phyloP scores from a whole-genome alignment of 2,888 invertebrate species.

The Axea sp. region DNA sequence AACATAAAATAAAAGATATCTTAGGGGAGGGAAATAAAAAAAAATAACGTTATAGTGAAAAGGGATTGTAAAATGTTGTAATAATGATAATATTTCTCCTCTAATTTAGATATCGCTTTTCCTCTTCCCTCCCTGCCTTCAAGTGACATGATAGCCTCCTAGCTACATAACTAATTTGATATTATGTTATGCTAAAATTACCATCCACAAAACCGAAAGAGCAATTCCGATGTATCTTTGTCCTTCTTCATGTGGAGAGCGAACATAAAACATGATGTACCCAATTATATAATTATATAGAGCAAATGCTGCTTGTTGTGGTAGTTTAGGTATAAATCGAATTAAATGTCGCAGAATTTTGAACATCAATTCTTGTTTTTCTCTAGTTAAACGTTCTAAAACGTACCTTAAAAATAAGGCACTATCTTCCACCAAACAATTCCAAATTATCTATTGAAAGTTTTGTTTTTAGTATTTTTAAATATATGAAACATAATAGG shows the following conservation, averaged over 20 bases:
- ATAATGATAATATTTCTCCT: too few relatives aligned
- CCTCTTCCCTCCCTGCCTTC: too few relatives aligned
- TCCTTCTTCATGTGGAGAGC: constrained; percentile 96
- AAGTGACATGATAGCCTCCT: too few relatives aligned
- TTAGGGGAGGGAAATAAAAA: too few relatives aligned
- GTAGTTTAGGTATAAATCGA: constrained; percentile 93
- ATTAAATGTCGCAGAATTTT: constrained; percentile 94
- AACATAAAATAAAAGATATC: too few relatives aligned
- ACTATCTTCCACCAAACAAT: constrained; percentile 98
- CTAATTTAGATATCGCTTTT: too few relatives aligned
- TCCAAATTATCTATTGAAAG: constrained; percentile 92
- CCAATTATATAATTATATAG: constrained; percentile 99
- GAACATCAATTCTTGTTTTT: constrained; percentile 96
- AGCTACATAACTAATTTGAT: too few relatives aligned
- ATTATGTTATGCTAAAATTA: constrained; percentile 79
- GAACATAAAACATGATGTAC: constrained; percentile 99
- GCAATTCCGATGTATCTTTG: constrained; percentile 97
- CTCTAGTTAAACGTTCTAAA: constrained; percentile 95
- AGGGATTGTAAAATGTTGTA: too few relatives aligned
- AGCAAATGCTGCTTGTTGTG: constrained; percentile 98
- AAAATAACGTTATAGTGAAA: too few relatives aligned
- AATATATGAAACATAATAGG: background rate
- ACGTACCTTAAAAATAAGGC: constrained; percentile 97
- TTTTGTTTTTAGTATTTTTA: constrained; percentile 1
- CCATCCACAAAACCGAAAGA: constrained; percentile 97